Percentiles rank a stretch among this genome's conserved stretches.
These are phyloP conservation scores for Cephus cinctus DNA, from an alignment of 1,140 invertebrate species.

Conservation along the genomic window DNA sequence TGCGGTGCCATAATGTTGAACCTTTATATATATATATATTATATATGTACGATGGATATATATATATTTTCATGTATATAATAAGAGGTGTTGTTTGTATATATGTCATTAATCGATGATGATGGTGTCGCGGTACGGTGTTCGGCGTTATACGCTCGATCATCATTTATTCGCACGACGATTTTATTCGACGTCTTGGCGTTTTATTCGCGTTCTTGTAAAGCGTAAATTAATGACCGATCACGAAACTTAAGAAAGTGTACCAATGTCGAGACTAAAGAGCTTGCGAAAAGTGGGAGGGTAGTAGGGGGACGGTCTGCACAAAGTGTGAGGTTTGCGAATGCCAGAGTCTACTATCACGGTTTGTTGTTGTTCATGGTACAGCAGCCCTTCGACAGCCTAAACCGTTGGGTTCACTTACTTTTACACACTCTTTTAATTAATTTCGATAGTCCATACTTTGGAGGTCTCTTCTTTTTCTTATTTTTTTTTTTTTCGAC, in stretches of 20 bases:
- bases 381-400: slow-evolving; percentile 48
- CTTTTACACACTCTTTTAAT: no score
- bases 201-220: no score
- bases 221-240: no score
- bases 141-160: background rate
- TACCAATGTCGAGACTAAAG: background rate
- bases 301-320: no score
- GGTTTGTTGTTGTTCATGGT: slow-evolving; percentile 50
- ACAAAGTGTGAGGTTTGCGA: slow-evolving; percentile 23
- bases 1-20: slow-evolving; percentile 52
- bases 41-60: slow-evolving; percentile 35
- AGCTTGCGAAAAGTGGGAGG: slow-evolving; percentile 26
- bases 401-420: slow-evolving; percentile 54
- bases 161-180: slow-evolving; percentile 5
- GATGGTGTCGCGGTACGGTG: slow-evolving; percentile 36
- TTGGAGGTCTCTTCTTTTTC: slow-evolving; percentile 19
- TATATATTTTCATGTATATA: slow-evolving; percentile 53
- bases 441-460: no score
- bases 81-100: slow-evolving; percentile 55
- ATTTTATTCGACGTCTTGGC: no score
- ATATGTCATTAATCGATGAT: slow-evolving; percentile 48
- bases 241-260: background rate
- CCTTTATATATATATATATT: slow-evolving; percentile 46
- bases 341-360: slow-evolving; percentile 32
- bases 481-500: slow-evolving; percentile 17